These are phyloP conservation scores for Plumapathes pennacea DNA, from an alignment of 92 coral and sea anemone species.

Conservation along the genomic window DNA sequence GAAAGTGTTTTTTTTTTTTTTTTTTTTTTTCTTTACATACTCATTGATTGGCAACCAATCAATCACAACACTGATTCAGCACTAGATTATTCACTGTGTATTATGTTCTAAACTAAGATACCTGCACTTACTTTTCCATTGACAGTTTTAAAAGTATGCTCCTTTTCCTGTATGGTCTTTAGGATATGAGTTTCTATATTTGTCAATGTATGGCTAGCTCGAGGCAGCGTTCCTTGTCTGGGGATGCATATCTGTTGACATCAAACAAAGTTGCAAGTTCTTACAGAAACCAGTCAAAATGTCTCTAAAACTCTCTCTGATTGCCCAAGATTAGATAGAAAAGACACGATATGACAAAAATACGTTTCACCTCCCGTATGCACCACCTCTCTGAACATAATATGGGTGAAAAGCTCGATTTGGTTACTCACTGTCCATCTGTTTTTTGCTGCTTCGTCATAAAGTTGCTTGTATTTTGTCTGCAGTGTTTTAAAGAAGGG, in stretches of 20 bases:
- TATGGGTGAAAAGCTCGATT: no score
- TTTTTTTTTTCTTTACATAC: no score
- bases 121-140: conserved; percentile 80
- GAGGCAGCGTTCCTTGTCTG: conserved; percentile 79
- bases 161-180: conserved; percentile 49
- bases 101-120: no score
- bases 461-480: conserved; percentile 74
- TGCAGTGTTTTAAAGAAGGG: conserved; percentile 87
- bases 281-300: background rate
- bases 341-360: no score
- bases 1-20: no score
- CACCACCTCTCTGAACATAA: no score
- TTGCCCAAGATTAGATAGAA: no score
- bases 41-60: no score
- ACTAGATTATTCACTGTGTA: no score
- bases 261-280: background rate
- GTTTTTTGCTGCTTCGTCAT: conserved; percentile 76
- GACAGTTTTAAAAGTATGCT: conserved; percentile 56
- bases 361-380: no score
- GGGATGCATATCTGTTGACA: conserved; percentile 94
- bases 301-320: no score
- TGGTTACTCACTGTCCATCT: conserved; percentile 89
- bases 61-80: no score
- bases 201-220: conserved; percentile 64
- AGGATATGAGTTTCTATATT: conserved; percentile 91